These are phyloP conservation scores for Ditylenchus weischeri DNA, from an alignment of 2,888 invertebrate genomes.

Conservation along the genomic window DNA sequence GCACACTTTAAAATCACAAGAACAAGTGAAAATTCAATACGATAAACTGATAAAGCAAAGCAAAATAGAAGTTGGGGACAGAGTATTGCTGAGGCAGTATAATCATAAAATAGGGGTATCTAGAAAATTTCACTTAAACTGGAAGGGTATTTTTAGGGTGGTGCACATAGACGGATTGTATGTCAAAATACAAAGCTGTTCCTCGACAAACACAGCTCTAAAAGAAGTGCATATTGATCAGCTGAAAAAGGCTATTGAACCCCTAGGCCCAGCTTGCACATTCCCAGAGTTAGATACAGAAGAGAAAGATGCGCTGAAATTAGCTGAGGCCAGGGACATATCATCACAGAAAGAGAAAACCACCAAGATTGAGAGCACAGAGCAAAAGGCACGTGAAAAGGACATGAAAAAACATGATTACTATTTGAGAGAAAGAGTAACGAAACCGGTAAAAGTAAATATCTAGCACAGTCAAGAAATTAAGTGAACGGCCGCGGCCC, in stretches of 20 bases:
- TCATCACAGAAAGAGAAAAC: background rate
- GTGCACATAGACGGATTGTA: conserved; percentile 12
- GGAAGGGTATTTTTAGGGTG: conserved; percentile 18
- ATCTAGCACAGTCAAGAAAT: background rate
- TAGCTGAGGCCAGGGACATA: background rate
- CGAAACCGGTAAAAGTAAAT: background rate
- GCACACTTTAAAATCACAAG: background rate
- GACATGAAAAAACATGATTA: background rate
- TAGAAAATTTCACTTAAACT: conserved; percentile 25
- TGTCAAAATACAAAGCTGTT: conserved; percentile 19
- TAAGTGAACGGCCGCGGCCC: too few species aligned
- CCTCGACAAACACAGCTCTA: conserved; percentile 19
- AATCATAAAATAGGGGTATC: conserved; percentile 13
- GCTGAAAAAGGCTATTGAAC: conserved; percentile 16
- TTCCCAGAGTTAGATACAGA: background rate
- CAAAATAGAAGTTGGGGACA: conserved; percentile 17
- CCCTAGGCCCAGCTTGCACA: background rate
- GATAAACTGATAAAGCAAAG: conserved; percentile 9
- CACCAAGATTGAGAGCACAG: background rate
- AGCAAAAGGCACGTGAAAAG: background rate
- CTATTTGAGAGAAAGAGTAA: background rate
- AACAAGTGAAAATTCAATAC: conserved; percentile 21
- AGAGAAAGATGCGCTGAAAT: background rate
- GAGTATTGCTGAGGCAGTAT: conserved; percentile 15
- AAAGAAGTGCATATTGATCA: conserved; percentile 28